Conservation (phyloP, 2,113 vertebrate species). For the Phaethon lepturus region DNA sequence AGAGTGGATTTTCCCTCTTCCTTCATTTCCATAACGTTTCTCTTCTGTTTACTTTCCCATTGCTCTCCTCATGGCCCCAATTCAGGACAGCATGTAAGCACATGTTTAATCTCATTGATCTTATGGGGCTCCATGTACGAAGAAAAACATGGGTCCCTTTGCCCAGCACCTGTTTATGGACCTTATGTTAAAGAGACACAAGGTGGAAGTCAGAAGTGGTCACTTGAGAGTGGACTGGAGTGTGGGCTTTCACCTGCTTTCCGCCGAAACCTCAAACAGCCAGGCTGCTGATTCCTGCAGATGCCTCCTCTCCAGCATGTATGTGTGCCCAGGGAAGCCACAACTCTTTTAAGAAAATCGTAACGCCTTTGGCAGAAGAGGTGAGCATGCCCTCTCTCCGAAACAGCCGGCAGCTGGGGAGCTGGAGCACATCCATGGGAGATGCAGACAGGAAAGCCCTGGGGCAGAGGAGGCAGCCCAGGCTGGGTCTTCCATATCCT, state of each 20-base stretch:
- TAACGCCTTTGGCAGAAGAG: conserved; percentile 2
- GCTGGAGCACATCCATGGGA: neutral
- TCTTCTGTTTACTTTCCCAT: conserved; percentile 56
- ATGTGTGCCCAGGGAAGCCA: neutral
- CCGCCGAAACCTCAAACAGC: neutral
- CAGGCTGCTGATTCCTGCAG: neutral
- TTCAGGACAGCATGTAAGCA: conserved; percentile 61
- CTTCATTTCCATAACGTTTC: conserved; percentile 60
- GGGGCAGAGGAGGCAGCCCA: neutral
- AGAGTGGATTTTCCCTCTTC: conserved; percentile 27
- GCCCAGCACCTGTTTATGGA: neutral
- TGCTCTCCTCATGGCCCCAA: conserved; percentile 43
- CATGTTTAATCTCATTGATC: conserved; percentile 61
- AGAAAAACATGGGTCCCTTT: neutral
- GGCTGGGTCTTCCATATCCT: neutral
- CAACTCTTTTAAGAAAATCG: neutral
- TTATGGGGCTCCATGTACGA: neutral
- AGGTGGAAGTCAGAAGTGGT: neutral
- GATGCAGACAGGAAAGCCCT: conserved; percentile 2
- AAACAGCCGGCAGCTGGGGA: neutral
- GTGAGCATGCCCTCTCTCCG: neutral
- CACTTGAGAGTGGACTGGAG: neutral
- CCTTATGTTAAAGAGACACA: neutral
- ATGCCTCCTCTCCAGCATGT: neutral
- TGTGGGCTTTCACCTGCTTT: neutral